These are phyloP conservation scores for Pseudopodoces humilis DNA, from an alignment of 2,113 vertebrate species.

Conservation along the genomic window DNA sequence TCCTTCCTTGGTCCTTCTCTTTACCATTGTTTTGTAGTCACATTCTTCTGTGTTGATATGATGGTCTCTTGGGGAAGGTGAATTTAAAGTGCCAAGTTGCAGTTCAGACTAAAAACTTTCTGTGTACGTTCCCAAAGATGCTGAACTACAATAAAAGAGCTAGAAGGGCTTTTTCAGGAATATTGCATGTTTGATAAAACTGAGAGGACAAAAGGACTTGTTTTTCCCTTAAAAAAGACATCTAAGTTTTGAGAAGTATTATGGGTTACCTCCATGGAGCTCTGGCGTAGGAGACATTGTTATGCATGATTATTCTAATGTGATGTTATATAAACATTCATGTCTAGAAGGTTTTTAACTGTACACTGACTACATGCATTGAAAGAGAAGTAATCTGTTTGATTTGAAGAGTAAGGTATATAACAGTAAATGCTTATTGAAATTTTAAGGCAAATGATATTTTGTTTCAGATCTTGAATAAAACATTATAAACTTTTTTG, in stretches of 20 bases:
- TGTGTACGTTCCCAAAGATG: not conserved
- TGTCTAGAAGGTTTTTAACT: not conserved
- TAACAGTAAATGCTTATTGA: not conserved
- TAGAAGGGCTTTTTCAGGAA: not conserved
- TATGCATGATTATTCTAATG: not conserved
- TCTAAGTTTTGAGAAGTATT: not conserved
- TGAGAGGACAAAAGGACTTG: not conserved
- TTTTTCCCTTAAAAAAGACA: not conserved
- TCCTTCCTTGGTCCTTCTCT: not conserved
- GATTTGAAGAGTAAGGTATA: not conserved
- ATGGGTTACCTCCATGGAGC: not conserved
- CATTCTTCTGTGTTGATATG: not conserved
- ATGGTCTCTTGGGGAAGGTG: not conserved
- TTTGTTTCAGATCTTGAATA: not conserved
- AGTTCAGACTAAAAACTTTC: not conserved
- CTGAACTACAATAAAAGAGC: not conserved
- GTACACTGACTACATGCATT: not conserved
- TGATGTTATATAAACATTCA: not conserved
- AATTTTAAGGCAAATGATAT: not conserved
- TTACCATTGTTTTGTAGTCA: not conserved
- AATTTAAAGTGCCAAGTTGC: not conserved
- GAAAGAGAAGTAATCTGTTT: not conserved
- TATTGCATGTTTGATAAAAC: not conserved
- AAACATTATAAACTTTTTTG: not conserved
- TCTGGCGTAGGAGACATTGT: not conserved